Percentiles rank a stretch among this genome's conserved stretches.
Conservation (phyloP, 37 sponge, comb jelly and placozoan species). For the Hexactinellida sp. region DNA sequence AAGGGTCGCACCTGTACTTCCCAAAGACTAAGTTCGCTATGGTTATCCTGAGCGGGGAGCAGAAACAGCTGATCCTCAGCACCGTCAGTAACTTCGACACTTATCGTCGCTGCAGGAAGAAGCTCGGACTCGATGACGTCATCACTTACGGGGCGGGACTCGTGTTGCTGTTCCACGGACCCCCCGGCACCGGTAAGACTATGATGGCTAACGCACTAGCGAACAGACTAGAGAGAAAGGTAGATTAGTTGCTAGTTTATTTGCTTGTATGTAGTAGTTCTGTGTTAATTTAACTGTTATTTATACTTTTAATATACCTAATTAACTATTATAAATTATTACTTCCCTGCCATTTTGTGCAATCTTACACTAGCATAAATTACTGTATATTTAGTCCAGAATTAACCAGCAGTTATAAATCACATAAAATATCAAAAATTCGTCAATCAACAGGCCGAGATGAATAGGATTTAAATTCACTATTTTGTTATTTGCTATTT, state of each 20-base stretch:
- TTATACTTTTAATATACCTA: too few relatives aligned
- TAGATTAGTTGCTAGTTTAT: neutral
- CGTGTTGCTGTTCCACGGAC: constrained; percentile 70
- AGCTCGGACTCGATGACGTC: constrained; percentile 59
- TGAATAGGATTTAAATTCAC: too few relatives aligned
- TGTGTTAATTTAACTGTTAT: too few relatives aligned
- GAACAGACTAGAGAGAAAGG: constrained; percentile 62
- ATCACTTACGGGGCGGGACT: constrained; percentile 74
- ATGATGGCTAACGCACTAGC: constrained; percentile 81
- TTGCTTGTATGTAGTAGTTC: neutral
- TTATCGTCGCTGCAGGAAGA: constrained; percentile 46
- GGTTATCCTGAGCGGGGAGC: constrained; percentile 61
- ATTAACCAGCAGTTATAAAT: too few relatives aligned
- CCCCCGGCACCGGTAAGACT: constrained; percentile 75
- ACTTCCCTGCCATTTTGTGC: too few relatives aligned
- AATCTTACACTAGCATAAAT: too few relatives aligned
- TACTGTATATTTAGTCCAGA: too few relatives aligned
- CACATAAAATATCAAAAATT: too few relatives aligned
- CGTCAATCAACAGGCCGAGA: too few relatives aligned
- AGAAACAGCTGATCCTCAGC: constrained; percentile 53
- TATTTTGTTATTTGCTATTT: too few relatives aligned
- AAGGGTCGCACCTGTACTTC: constrained; percentile 75
- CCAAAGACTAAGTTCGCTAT: constrained; percentile 65
- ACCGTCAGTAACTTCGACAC: constrained; percentile 78
- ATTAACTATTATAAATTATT: too few relatives aligned